Evolutionary conservation across 2,888 invertebrate species (phyloP), one percentile per base, ranked within the genome.

Genomic region (Drosophila koepferae): DNA sequence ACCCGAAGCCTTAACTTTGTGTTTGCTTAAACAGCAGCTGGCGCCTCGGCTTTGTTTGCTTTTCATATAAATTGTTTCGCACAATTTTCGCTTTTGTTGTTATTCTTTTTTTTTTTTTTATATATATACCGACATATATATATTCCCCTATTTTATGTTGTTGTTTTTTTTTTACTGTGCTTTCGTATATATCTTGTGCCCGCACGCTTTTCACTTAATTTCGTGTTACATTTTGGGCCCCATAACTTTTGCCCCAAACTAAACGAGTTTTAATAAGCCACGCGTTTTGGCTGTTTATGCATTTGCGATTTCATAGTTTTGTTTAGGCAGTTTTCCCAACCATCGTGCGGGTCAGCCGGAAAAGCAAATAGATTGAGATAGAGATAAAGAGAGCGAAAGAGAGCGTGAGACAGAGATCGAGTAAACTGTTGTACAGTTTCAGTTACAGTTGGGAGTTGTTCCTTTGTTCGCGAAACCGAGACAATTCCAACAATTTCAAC

Each of bases 1-100:
- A 60, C 31, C 60, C n/a, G 60, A 68, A 77, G 48, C 55, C 53
- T 77, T 77, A 84, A 89, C 80, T 89, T 89, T 79, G 73, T 87
- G 82, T 84, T 86, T 87, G 81, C 79, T 85, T 87, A 80, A 79
- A 81, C 74, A 82, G 79, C 85, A 82, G 85, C 88, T 85, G 87
- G 71, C 69, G 72, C 70, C 62, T 60, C 40, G 68, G 66, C 63
- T 72, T 69, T 77, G 81, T 83, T 81, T 68, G 70, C 54, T 78
- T 84, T 84, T 82, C 87, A 82, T 82, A 74, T 74, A 82, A 77
- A 85, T 78, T 81, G 81, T 78, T 77, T 74, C 72, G 76, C 76
- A 81, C 81, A 81, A 73, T 68, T 77, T 85, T 71, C 55, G 41
- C 51, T 10, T n/a, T 18, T 72, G 54, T 74, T 73, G n/a, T 53